phyloP scores from a whole-genome alignment of 2,113 vertebrate species.

The Felis catus region DNA sequence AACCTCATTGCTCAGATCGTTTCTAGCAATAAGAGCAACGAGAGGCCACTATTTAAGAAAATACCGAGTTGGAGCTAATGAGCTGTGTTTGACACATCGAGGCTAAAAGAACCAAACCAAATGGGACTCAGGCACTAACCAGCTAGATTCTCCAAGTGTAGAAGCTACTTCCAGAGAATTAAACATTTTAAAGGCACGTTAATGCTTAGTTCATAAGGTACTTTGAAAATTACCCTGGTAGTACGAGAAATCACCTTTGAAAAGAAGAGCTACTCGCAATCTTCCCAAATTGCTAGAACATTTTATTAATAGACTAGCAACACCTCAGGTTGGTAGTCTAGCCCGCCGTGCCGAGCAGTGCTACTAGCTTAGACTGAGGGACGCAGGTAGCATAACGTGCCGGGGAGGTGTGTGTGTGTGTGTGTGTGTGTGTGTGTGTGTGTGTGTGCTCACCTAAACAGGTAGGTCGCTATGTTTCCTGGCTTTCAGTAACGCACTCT shows the following conservation, averaged over 20 bases:
- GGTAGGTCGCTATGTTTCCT: background rate
- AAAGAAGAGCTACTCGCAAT: slow-evolving; percentile 29
- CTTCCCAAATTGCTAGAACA: background rate
- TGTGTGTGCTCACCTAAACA: background rate
- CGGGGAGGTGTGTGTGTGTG: background rate
- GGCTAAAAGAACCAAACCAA: slow-evolving; percentile 21
- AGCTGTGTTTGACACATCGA: background rate
- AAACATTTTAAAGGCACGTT: background rate
- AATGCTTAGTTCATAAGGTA: slow-evolving; percentile 11
- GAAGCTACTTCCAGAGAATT: slow-evolving; percentile 43
- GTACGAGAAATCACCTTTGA: background rate
- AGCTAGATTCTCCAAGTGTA: background rate
- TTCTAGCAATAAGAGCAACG: background rate
- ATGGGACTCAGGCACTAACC: background rate
- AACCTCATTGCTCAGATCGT: slow-evolving; percentile 8
- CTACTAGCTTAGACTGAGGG: background rate
- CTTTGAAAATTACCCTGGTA: background rate
- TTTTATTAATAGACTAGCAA: background rate
- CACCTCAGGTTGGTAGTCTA: background rate
- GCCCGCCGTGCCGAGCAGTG: background rate
- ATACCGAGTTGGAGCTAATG: background rate
- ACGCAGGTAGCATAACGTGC: rapidly evolving
- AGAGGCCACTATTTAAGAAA: slow-evolving; percentile 26
- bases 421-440: background rate
- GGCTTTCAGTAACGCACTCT: background rate